phyloP scores from a whole-genome alignment of 2,113 vertebrate genomes.

The Meriones unguiculatus region DNA sequence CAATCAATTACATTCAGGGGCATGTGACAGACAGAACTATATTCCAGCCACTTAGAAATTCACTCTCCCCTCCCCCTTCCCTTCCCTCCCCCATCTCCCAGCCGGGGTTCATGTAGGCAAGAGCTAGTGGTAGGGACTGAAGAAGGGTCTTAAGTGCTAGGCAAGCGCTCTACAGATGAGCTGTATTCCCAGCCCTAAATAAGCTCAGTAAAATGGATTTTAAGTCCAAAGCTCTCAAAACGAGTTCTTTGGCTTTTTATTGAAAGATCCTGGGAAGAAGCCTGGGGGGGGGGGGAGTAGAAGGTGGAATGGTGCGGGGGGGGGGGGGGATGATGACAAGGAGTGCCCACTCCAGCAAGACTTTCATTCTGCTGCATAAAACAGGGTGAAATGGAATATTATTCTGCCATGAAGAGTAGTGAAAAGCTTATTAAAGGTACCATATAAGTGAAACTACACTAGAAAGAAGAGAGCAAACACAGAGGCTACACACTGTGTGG shows the following conservation, averaged over 20 bases:
- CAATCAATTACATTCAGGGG: not conserved
- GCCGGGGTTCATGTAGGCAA: not conserved
- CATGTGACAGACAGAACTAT: not conserved
- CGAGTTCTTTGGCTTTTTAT: not conserved
- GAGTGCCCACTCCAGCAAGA: not conserved
- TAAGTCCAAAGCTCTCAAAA: not conserved
- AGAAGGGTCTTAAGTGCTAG: not conserved
- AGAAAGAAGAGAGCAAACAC: not conserved
- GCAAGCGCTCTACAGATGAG: not conserved
- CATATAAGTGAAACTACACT: not conserved
- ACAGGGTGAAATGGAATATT: not conserved
- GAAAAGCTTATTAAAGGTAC: not conserved
- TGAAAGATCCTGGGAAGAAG: not conserved
- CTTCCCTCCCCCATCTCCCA: not conserved
- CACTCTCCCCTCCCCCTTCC: not conserved
- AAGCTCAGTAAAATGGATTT: not conserved
- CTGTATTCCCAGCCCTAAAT: not conserved
- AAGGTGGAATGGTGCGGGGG: not conserved
- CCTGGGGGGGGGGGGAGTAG: not conserved
- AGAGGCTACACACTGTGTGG: accelerated
- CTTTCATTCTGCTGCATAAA: too few species aligned
- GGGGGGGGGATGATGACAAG: not conserved
- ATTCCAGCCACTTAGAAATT: not conserved
- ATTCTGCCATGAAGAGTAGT: not conserved
- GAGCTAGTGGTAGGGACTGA: not conserved